Evolutionary conservation across 1,140 invertebrate species (phyloP).

Genomic region (Lasioglossum albipes): DNA sequence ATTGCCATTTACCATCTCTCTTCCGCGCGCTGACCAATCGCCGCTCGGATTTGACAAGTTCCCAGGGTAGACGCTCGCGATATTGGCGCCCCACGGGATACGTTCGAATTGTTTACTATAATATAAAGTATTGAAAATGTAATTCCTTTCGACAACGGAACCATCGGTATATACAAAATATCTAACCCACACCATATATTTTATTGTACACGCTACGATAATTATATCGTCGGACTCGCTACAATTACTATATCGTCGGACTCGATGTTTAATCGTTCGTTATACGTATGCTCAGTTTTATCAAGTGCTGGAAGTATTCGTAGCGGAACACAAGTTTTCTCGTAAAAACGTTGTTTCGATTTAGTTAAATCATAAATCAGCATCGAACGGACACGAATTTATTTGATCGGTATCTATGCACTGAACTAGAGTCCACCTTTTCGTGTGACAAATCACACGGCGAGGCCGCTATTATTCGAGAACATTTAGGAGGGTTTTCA

Average conservation of each 20-base stretch:
- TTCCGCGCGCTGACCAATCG: slow-evolving; percentile 47
- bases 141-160: background rate
- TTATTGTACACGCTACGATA: background rate
- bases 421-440: slow-evolving; percentile 3
- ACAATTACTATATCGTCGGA: background rate
- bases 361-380: background rate
- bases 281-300: background rate
- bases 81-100: background rate
- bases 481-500: slow-evolving; percentile 89
- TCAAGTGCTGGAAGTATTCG: background rate
- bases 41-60: slow-evolving; percentile 55
- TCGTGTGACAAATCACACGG: slow-evolving; percentile 50
- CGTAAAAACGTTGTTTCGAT: background rate
- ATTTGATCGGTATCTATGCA: background rate
- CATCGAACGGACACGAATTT: slow-evolving; percentile 4
- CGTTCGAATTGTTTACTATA: background rate
- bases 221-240: background rate
- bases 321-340: background rate
- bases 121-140: background rate
- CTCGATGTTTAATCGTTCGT: background rate
- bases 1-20: slow-evolving; percentile 66
- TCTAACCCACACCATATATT: background rate
- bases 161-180: background rate
- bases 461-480: slow-evolving; percentile 77
- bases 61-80: slow-evolving; percentile 39